phyloP scores from a whole-genome alignment of 2,888 invertebrate species.

The Aleiodes leptofemur region DNA sequence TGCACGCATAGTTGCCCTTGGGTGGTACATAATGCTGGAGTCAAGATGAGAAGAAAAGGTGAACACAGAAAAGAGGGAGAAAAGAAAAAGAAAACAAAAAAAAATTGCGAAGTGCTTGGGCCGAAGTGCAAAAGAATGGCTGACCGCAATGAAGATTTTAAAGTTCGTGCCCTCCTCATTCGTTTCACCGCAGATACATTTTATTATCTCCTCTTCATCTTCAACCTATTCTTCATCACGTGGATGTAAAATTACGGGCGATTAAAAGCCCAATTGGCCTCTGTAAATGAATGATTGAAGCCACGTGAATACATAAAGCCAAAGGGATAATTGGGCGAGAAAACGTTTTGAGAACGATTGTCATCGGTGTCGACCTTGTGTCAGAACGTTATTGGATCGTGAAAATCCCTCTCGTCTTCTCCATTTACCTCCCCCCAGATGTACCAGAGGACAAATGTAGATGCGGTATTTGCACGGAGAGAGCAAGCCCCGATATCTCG shows the following conservation, averaged over 20 bases:
- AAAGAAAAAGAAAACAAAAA: constrained; percentile 59
- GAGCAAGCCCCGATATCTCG: constrained; percentile 40
- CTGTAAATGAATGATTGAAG: not conserved
- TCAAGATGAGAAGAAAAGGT: constrained; percentile 45
- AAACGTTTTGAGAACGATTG: constrained; percentile 54
- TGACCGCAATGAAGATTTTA: constrained; percentile 74
- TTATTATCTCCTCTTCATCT: constrained; percentile 50
- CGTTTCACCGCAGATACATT: constrained; percentile 43
- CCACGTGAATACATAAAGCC: constrained; percentile 55
- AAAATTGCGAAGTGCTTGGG: constrained; percentile 65
- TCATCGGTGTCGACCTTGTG: constrained; percentile 60
- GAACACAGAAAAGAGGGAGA: constrained; percentile 45
- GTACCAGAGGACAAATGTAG: constrained; percentile 19
- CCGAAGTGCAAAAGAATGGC: constrained; percentile 67
- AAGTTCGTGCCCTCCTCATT: constrained; percentile 64
- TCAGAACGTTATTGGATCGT: constrained; percentile 42
- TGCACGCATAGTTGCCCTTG: constrained; percentile 69
- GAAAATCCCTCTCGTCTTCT: constrained; percentile 1
- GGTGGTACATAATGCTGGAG: constrained; percentile 56
- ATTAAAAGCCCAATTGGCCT: not conserved
- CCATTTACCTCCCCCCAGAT: not conserved
- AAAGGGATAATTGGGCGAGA: constrained; percentile 56
- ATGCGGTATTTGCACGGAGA: constrained; percentile 23
- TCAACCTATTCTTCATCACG: constrained; percentile 18
- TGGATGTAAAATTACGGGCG: constrained; percentile 14